Percentiles rank a stretch among this genome's conserved stretches.
Evolutionary conservation across 2,113 vertebrate species (phyloP).

Genomic region (Bujurquina vittata): DNA sequence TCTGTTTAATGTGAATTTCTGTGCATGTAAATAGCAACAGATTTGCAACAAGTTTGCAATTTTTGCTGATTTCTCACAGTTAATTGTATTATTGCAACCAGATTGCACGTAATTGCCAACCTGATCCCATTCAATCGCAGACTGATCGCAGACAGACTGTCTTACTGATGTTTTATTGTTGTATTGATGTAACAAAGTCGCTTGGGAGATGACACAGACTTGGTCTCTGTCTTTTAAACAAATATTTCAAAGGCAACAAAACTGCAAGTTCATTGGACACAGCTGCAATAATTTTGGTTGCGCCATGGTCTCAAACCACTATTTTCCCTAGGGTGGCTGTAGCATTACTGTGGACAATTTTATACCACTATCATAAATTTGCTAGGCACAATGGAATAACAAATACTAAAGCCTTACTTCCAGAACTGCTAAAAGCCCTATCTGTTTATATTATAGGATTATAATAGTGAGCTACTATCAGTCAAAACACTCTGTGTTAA

Average conservation of each 20-base stretch:
- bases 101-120: too few relatives aligned
- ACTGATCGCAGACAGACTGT: too few relatives aligned
- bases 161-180: too few relatives aligned
- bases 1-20: too few relatives aligned
- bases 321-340: neutral
- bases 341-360: slow-evolving; percentile 1
- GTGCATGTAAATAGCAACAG: too few relatives aligned
- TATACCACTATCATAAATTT: neutral
- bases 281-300: neutral
- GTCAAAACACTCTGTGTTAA: neutral
- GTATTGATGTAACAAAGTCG: too few relatives aligned
- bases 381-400: neutral
- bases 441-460: neutral
- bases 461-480: neutral
- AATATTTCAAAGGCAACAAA: neutral
- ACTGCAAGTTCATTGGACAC: neutral
- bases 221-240: neutral
- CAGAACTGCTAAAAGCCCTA: neutral
- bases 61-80: too few relatives aligned
- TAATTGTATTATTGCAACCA: too few relatives aligned
- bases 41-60: too few relatives aligned
- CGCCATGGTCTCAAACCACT: neutral
- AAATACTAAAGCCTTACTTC: slow-evolving; percentile 2
- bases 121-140: too few relatives aligned
- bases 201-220: neutral